phyloP scores from a whole-genome alignment of 2,797 vertebrate genomes.

The Dipus sagitta region DNA sequence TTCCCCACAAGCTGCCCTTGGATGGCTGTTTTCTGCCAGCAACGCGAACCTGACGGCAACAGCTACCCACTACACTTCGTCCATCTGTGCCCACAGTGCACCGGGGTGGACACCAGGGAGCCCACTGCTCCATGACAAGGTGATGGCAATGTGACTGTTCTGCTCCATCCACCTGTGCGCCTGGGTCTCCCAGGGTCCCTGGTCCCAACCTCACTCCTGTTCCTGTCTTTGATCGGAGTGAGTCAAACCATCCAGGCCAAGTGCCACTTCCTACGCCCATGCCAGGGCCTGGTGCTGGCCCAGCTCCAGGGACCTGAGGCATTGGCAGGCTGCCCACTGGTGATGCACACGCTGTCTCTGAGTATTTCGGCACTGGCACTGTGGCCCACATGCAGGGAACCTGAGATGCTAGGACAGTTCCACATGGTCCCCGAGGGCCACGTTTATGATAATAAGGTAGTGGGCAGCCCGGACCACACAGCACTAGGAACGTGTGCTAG shows the following conservation, averaged over 20 bases:
- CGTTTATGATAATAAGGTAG: constrained; percentile 89
- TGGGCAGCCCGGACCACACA: constrained; percentile 86
- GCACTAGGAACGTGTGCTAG: constrained; percentile 79
- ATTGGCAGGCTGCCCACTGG: constrained; percentile 84
- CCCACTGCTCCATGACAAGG: background rate
- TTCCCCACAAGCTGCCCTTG: no score
- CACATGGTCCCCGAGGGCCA: constrained; percentile 76
- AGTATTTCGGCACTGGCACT: constrained; percentile 88
- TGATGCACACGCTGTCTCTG: constrained; percentile 89
- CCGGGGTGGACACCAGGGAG: background rate
- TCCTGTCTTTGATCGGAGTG: constrained; percentile 90
- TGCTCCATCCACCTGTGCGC: constrained; percentile 61
- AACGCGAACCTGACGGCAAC: background rate
- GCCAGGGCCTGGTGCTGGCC: constrained; percentile 82
- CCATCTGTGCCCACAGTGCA: background rate
- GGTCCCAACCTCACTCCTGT: constrained; percentile 83
- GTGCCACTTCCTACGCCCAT: constrained; percentile 88
- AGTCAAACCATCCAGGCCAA: constrained; percentile 81
- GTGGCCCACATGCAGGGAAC: constrained; percentile 79
- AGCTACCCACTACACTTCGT: background rate
- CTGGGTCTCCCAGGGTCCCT: background rate
- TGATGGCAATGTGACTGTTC: background rate
- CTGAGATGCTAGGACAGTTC: constrained; percentile 58
- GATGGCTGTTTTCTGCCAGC: no score
- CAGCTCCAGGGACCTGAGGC: constrained; percentile 85